Conservation (phyloP, 2,797 vertebrate species). For the Lateolabrax maculatus region DNA sequence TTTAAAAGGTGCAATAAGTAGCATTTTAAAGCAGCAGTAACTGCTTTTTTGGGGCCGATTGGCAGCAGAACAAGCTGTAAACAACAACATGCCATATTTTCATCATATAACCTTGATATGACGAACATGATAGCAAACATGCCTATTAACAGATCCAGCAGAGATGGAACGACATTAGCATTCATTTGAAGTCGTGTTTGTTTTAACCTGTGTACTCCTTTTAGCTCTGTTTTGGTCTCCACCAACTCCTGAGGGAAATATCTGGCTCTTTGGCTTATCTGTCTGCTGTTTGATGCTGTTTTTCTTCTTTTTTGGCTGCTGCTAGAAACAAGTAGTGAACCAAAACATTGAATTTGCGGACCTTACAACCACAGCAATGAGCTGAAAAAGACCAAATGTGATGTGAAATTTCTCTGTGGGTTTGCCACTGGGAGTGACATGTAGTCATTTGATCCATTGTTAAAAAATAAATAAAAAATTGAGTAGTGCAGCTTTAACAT, state of each 20-base stretch:
- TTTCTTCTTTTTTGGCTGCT: neutral
- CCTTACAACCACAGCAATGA: neutral
- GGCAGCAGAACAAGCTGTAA: neutral
- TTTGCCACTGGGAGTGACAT: neutral
- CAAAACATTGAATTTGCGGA: neutral
- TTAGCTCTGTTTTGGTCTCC: constrained; percentile 8
- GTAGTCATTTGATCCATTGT: neutral
- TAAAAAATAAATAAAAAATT: neutral
- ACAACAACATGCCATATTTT: neutral
- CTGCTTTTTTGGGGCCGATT: neutral
- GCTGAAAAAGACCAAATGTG: too few species aligned
- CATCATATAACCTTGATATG: neutral
- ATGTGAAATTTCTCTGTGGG: too few species aligned
- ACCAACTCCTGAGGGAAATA: neutral
- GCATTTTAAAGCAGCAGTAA: neutral
- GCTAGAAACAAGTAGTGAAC: neutral
- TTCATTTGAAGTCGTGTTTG: neutral
- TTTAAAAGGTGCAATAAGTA: neutral
- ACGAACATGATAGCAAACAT: neutral
- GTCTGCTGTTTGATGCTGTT: neutral
- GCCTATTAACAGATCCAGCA: neutral
- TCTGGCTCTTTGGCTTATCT: neutral
- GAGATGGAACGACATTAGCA: neutral
- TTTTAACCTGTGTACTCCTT: neutral
- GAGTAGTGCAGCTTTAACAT: neutral